phyloP scores from a whole-genome alignment of 2,888 invertebrate species.

The Lasioglossum villosulum region DNA sequence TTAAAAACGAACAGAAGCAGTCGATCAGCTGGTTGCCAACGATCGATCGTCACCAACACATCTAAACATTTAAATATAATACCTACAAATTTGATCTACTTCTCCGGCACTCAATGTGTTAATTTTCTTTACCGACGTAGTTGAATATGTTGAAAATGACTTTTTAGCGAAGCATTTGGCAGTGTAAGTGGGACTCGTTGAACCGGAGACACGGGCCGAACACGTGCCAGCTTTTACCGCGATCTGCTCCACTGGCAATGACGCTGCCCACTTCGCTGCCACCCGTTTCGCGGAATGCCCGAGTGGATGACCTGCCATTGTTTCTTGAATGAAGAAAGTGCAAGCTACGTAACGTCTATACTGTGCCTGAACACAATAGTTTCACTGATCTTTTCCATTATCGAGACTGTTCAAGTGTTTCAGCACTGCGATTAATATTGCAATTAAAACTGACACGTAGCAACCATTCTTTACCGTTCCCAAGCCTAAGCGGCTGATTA shows the following conservation, averaged over 20 bases:
- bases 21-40: no score
- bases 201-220: background rate
- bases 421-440: background rate
- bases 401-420: background rate
- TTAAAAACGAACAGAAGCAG: no score
- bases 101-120: no score
- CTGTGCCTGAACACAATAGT: background rate
- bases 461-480: no score
- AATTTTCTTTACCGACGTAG: background rate
- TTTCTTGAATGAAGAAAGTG: background rate
- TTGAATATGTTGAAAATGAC: no score
- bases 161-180: background rate
- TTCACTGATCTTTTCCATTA: background rate
- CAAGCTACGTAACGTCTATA: background rate
- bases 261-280: constrained; percentile 22
- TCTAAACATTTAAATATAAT: no score
- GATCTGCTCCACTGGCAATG: constrained; percentile 35
- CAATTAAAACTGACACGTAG: no score
- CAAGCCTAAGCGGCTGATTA: no score
- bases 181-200: background rate
- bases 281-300: constrained; percentile 14
- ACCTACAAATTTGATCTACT: background rate
- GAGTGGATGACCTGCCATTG: background rate
- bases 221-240: constrained; percentile 38
- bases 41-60: no score